A percentile compares a stretch with the other conserved stretches of the same genome.
Conservation (phyloP, 2,113 vertebrate species). For the Zosterops lateralis region DNA sequence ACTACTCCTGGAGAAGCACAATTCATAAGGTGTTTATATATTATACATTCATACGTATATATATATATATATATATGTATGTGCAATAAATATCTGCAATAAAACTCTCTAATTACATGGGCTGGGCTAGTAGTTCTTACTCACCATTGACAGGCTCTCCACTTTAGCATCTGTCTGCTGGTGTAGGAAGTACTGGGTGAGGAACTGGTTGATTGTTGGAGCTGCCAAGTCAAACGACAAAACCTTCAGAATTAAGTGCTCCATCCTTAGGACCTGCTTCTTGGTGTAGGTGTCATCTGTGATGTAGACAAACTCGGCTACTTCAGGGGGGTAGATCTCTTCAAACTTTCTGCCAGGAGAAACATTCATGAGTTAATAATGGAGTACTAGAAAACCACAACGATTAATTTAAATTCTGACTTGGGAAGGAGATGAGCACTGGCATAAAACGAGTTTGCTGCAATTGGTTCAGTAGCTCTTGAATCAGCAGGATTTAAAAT, state of each 20-base stretch:
- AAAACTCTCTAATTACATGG: neutral
- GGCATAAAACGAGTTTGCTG: neutral
- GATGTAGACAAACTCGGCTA: slow-evolving; percentile 98
- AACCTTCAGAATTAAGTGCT: slow-evolving; percentile 95
- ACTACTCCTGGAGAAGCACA: neutral
- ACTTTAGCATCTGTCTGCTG: slow-evolving; percentile 76
- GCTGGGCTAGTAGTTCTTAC: neutral
- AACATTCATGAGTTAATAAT: neutral
- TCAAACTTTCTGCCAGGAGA: slow-evolving; percentile 89
- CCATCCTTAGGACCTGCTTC: slow-evolving; percentile 97
- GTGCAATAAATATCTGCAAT: neutral
- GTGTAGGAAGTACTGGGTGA: slow-evolving; percentile 89
- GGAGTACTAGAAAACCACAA: neutral
- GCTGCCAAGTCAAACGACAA: slow-evolving; percentile 95
- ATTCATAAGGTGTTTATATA: accelerated
- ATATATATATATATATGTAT: too few relatives aligned
- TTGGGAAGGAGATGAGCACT: neutral
- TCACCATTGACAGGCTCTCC: slow-evolving; percentile 91
- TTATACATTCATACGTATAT: neutral
- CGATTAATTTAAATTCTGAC: neutral
- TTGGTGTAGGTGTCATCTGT: slow-evolving; percentile 98
- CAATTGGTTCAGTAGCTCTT: neutral
- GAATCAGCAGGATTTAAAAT: neutral
- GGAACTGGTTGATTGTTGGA: slow-evolving; percentile 94
- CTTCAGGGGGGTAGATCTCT: slow-evolving; percentile 98